Evolutionary conservation across 2,797 vertebrate genomes (phyloP).

Genomic region (Rhincodon typus): DNA sequence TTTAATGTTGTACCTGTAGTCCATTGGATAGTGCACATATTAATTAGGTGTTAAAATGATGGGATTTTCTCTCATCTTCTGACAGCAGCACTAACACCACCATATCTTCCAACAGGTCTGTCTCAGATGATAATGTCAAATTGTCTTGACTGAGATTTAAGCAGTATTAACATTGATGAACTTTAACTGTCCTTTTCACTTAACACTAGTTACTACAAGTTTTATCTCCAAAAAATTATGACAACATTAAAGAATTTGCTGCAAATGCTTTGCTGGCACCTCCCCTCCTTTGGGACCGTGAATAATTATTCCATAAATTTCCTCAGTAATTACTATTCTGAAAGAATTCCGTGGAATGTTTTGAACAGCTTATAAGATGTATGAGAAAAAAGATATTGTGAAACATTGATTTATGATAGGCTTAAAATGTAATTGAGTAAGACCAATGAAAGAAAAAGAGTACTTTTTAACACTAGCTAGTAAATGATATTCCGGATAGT

Average conservation of each 20-base stretch:
- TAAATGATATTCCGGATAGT: not conserved
- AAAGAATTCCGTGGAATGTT: slow-evolving; percentile 35
- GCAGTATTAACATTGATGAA: slow-evolving; percentile 16
- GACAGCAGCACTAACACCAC: not conserved
- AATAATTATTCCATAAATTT: slow-evolving; percentile 37
- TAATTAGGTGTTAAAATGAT: not conserved
- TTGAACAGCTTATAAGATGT: slow-evolving; percentile 17
- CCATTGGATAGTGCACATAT: not conserved
- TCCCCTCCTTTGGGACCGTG: slow-evolving; percentile 28
- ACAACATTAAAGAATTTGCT: slow-evolving; percentile 26
- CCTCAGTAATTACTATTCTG: slow-evolving; percentile 27
- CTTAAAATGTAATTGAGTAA: not conserved
- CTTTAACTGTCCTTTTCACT: slow-evolving; percentile 17
- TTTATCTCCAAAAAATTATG: slow-evolving; percentile 7
- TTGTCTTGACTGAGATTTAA: not conserved
- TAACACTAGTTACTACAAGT: not conserved
- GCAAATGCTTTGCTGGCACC: slow-evolving; percentile 27
- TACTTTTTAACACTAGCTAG: not conserved
- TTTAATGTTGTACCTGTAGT: not conserved
- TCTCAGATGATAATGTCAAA: not conserved
- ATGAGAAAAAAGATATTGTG: not conserved
- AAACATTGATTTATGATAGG: slow-evolving; percentile 21
- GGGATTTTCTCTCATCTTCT: not conserved
- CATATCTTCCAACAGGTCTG: not conserved
- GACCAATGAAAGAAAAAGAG: not conserved